Evolutionary conservation across 2,888 invertebrate species (phyloP).

Genomic region (Pristionchus mayeri): DNA sequence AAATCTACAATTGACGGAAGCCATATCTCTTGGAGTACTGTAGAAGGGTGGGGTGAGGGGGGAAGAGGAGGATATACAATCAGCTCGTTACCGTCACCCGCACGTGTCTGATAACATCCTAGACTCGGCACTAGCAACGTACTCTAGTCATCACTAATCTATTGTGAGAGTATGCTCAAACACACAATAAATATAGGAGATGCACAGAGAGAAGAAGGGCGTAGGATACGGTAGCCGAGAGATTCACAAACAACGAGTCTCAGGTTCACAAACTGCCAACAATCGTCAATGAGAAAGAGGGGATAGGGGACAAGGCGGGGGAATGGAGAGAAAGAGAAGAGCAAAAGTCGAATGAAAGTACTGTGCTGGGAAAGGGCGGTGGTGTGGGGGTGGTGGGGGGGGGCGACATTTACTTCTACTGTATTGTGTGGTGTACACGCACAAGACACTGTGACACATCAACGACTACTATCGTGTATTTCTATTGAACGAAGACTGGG

Average conservation of each 20-base stretch:
- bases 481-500: not conserved
- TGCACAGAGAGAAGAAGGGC: not conserved
- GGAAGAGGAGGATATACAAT: not conserved
- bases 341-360: not conserved
- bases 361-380: not conserved
- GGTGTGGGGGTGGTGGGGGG: not conserved
- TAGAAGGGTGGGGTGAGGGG: not conserved
- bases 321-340: not conserved
- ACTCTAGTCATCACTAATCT: not conserved
- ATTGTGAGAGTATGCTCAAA: not conserved
- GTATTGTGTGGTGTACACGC: not conserved
- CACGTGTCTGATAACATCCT: not conserved
- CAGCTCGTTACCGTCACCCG: not conserved
- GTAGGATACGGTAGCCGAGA: not conserved
- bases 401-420: too few relatives aligned
- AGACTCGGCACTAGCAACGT: not conserved
- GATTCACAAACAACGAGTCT: not conserved
- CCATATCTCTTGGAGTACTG: too few relatives aligned
- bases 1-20: too few relatives aligned
- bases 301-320: not conserved
- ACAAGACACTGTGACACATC: not conserved
- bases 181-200: not conserved
- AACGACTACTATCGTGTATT: conserved; percentile 22
- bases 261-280: not conserved
- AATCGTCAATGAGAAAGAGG: not conserved